These are phyloP conservation scores for Aythya baeri DNA, from an alignment of 2,113 vertebrate species.

Conservation along the genomic window DNA sequence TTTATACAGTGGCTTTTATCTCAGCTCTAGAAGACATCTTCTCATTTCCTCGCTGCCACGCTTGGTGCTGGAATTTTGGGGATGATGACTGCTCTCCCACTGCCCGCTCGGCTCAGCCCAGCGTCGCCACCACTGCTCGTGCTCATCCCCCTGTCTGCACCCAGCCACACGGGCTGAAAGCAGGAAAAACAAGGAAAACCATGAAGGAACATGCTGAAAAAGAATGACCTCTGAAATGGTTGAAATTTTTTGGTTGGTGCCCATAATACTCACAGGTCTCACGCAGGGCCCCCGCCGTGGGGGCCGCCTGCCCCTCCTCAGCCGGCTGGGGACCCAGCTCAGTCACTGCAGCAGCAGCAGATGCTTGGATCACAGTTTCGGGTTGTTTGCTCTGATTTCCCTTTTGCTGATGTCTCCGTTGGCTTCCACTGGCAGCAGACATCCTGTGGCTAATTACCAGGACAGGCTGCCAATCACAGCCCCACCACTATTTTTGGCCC, in stretches of 20 bases:
- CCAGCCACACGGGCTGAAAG: neutral
- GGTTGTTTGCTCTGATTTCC: neutral
- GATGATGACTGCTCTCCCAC: neutral
- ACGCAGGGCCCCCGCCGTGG: neutral
- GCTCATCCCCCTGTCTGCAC: accelerated
- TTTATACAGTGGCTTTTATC: neutral
- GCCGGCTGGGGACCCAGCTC: neutral
- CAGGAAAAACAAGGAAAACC: neutral
- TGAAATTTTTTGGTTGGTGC: neutral
- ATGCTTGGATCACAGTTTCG: neutral
- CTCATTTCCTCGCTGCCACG: neutral
- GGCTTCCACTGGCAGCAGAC: neutral
- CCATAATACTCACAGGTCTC: neutral
- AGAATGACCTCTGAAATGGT: neutral
- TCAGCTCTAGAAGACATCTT: neutral
- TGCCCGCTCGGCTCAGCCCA: neutral
- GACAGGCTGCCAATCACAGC: neutral
- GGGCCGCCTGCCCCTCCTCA: too few species aligned
- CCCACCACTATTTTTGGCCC: accelerated
- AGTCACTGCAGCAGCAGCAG: accelerated
- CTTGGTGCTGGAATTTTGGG: neutral
- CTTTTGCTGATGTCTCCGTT: neutral
- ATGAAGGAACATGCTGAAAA: neutral
- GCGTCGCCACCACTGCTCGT: neutral
- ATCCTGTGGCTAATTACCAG: neutral